Conservation (phyloP, 2,113 vertebrate species). For the Hyaena hyaena region DNA sequence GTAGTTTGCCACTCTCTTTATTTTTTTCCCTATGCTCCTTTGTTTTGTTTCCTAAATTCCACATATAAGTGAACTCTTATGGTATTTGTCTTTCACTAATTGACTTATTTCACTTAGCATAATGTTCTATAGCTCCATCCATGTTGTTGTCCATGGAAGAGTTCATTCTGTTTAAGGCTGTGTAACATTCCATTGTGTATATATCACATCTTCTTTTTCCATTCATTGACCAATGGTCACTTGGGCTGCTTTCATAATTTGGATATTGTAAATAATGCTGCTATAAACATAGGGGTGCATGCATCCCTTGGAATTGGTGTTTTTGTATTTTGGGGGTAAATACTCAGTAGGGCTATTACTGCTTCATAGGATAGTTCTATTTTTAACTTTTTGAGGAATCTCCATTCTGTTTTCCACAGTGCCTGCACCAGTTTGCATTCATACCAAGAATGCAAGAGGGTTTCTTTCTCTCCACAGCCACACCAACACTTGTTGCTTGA, state of each 20-base stretch:
- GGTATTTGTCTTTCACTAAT: not conserved
- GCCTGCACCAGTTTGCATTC: not conserved
- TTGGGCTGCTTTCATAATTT: not conserved
- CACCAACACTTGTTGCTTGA: not conserved
- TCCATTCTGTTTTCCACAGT: not conserved
- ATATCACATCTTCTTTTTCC: not conserved
- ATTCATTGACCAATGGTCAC: not conserved
- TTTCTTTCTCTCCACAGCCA: not conserved
- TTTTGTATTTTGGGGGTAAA: not conserved
- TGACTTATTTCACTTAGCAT: not conserved
- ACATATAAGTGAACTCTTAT: not conserved
- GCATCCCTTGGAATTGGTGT: not conserved
- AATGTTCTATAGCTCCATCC: not conserved
- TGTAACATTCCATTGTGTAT: not conserved
- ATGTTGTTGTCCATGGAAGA: not conserved
- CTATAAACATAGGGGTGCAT: not conserved
- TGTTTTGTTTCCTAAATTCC: not conserved
- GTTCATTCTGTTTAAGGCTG: not conserved
- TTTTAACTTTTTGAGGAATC: not conserved
- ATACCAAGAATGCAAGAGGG: not conserved
- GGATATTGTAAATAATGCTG: not conserved
- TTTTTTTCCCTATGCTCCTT: not conserved
- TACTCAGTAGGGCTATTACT: not conserved
- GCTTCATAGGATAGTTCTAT: not conserved
- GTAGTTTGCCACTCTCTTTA: not conserved